phyloP scores from a whole-genome alignment of 2,888 invertebrate genomes.

The Hylaea fasciaria region DNA sequence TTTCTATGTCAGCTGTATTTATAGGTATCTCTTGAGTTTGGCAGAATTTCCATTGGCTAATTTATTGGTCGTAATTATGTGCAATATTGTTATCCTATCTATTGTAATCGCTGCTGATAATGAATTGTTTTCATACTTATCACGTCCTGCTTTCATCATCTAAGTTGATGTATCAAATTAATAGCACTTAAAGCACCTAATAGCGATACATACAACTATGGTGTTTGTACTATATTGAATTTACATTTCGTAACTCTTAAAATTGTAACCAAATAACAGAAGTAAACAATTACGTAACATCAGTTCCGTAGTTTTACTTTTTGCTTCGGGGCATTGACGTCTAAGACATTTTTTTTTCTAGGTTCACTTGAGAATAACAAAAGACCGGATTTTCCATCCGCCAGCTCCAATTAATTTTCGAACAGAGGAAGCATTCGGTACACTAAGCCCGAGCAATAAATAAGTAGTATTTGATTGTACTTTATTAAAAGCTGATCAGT shows the following conservation, averaged over 20 bases:
- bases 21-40: conserved; percentile 43
- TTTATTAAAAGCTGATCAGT: conserved; percentile 62
- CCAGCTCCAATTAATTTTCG: conserved; percentile 63
- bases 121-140: neutral
- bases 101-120: neutral
- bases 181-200: no score
- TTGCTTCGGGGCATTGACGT: conserved; percentile 9
- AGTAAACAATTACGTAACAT: no score
- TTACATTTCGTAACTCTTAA: no score
- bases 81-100: conserved; percentile 10
- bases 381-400: conserved; percentile 53
- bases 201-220: no score
- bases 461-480: conserved; percentile 49
- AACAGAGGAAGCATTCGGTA: conserved; percentile 56
- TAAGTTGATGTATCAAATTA: no score
- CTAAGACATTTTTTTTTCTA: conserved; percentile 3
- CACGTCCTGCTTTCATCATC: neutral
- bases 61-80: conserved; percentile 25
- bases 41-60: conserved; percentile 32
- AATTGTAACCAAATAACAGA: no score
- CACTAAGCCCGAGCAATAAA: conserved; percentile 34
- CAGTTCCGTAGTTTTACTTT: neutral
- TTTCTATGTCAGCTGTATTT: conserved; percentile 52
- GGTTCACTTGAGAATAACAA: conserved; percentile 27
- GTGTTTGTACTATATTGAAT: no score